Evolutionary conservation across 2,797 vertebrate genomes (phyloP).

Genomic region (Silurus lanzhouensis): DNA sequence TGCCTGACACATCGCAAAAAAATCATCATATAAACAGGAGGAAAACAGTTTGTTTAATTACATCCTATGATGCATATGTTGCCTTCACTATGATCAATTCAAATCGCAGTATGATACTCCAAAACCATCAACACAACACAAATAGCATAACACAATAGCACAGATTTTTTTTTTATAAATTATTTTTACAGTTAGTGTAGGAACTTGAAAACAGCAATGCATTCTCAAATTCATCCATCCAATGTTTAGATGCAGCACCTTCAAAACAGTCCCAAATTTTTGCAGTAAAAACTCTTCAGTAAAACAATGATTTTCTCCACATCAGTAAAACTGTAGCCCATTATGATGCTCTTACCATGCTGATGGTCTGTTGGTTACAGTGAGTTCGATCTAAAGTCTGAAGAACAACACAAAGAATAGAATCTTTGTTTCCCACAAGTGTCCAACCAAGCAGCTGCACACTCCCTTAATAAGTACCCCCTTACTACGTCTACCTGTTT

Average conservation of each 20-base stretch:
- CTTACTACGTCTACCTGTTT: slow-evolving; percentile 43
- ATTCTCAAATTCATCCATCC: neutral
- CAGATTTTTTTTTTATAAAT: no score
- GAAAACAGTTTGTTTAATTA: neutral
- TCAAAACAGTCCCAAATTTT: neutral
- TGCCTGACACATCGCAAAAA: neutral
- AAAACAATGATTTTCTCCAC: slow-evolving; percentile 1
- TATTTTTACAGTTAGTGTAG: neutral
- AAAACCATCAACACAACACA: neutral
- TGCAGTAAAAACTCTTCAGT: neutral
- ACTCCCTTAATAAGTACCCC: slow-evolving; percentile 66
- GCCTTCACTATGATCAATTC: no score
- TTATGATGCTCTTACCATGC: slow-evolving; percentile 72
- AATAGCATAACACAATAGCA: neutral
- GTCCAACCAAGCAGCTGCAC: slow-evolving; percentile 33
- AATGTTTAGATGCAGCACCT: neutral
- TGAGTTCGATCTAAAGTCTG: neutral
- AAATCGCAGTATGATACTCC: neutral
- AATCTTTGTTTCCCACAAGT: slow-evolving; percentile 47
- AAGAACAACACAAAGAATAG: slow-evolving; percentile 17
- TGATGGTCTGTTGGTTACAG: slow-evolving; percentile 52
- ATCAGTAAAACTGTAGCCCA: slow-evolving; percentile 20
- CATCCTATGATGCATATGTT: neutral
- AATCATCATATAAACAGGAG: neutral
- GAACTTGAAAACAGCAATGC: neutral